Percentiles rank a stretch among this genome's conserved stretches.
Evolutionary conservation across 2,113 vertebrate species (phyloP).

Genomic region (Clupea harengus): DNA sequence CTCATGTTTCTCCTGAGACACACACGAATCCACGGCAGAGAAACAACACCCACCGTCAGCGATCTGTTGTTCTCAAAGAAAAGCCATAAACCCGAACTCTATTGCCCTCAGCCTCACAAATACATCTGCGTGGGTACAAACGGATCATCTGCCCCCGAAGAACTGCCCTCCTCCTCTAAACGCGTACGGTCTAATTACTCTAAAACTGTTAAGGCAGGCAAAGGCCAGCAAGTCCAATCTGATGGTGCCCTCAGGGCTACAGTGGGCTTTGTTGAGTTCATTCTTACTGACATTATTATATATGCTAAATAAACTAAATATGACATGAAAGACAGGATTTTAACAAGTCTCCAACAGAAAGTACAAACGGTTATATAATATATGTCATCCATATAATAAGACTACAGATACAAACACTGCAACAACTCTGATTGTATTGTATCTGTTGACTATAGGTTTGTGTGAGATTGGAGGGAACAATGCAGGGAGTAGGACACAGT

Average conservation of each 20-base stretch:
- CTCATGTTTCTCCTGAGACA: not conserved
- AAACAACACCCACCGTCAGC: not conserved
- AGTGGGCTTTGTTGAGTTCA: not conserved
- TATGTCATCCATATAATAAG: too few relatives aligned
- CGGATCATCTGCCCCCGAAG: not conserved
- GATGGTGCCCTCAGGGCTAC: not conserved
- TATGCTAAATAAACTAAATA: too few relatives aligned
- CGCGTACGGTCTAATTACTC: not conserved
- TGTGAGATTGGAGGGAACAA: too few relatives aligned
- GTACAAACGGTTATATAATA: too few relatives aligned
- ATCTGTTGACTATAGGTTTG: too few relatives aligned
- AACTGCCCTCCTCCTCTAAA: not conserved
- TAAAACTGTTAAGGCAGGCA: not conserved
- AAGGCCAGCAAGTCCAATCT: not conserved
- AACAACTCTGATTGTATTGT: too few relatives aligned
- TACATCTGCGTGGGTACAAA: not conserved
- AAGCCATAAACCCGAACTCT: not conserved
- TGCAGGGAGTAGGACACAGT: too few relatives aligned
- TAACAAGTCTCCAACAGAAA: too few relatives aligned
- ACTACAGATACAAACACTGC: too few relatives aligned
- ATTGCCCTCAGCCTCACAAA: not conserved
- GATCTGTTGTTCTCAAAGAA: not conserved
- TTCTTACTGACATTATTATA: not conserved
- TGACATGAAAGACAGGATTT: too few relatives aligned
- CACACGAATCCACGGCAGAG: not conserved